Evolutionary conservation across 2,113 vertebrate genomes (phyloP).

Genomic region (Melanocharis versteri): DNA sequence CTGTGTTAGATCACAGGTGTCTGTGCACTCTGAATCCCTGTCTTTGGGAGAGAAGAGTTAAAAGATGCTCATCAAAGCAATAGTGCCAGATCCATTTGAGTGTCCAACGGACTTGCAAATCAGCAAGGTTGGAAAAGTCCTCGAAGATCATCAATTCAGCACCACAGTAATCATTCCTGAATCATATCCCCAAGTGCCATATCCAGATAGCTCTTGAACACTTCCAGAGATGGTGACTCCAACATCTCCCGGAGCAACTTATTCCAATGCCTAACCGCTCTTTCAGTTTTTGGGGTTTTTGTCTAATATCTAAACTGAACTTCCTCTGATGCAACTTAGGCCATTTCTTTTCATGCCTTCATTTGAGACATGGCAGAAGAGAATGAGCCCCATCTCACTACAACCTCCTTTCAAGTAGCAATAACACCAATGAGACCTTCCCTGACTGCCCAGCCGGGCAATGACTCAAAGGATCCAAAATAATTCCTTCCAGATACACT

Average conservation of each 20-base stretch:
- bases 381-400: background rate
- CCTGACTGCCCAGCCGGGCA: background rate
- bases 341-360: background rate
- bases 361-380: background rate
- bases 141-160: background rate
- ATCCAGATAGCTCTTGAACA: background rate
- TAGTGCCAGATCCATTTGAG: background rate
- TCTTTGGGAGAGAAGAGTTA: background rate
- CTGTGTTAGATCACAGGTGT: background rate
- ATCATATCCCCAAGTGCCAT: background rate
- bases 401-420: background rate
- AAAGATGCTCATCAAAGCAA: background rate
- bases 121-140: background rate
- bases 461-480: background rate
- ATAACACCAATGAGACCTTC: background rate
- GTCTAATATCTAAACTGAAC: background rate
- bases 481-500: background rate
- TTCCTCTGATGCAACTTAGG: background rate
- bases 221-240: background rate
- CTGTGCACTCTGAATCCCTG: background rate
- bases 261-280: background rate
- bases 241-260: background rate
- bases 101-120: background rate
- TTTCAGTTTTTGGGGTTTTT: fast-evolving
- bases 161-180: background rate